Conservation (phyloP, 2,888 invertebrate genomes). For the Torymus tubicola region DNA sequence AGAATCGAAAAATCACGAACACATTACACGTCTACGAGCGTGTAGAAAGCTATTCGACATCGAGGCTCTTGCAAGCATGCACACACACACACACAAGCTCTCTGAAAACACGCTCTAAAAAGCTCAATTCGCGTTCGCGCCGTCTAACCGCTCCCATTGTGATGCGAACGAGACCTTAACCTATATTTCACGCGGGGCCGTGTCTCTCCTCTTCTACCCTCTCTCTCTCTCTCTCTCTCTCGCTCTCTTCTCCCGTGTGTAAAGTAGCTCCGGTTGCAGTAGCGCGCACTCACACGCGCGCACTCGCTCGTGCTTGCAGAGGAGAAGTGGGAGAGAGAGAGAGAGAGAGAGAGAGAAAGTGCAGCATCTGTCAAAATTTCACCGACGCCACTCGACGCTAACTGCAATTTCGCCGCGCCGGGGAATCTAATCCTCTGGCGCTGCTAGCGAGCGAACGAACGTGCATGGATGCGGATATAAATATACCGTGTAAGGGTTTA, state of each 20-base stretch:
- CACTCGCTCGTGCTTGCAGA: too few species aligned
- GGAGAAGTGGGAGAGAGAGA: too few species aligned
- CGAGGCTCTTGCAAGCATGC: too few species aligned
- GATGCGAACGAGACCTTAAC: slow-evolving; percentile 54
- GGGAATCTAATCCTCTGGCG: too few species aligned
- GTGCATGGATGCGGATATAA: too few species aligned
- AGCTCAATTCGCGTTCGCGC: slow-evolving; percentile 40
- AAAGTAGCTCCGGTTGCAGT: slow-evolving; percentile 47
- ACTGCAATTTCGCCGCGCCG: slow-evolving; percentile 17
- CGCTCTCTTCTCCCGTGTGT: not conserved
- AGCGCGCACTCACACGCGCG: not conserved
- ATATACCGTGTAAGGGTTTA: too few species aligned
- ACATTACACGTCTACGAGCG: not conserved
- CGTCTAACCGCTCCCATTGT: slow-evolving; percentile 45
- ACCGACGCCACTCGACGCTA: slow-evolving; percentile 5
- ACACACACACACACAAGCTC: slow-evolving; percentile 9
- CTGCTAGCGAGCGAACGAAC: too few species aligned
- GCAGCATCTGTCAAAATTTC: slow-evolving; percentile 39
- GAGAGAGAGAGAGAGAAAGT: too few species aligned
- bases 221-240: not conserved
- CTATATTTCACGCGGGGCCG: slow-evolving; percentile 45
- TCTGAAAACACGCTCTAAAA: slow-evolving; percentile 50
- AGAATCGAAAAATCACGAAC: slow-evolving; percentile 19
- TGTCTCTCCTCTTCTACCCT: not conserved
- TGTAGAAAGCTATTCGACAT: slow-evolving; percentile 14